Evolutionary conservation across 2,888 invertebrate genomes (phyloP).

Genomic region (Mamestra brassicae): DNA sequence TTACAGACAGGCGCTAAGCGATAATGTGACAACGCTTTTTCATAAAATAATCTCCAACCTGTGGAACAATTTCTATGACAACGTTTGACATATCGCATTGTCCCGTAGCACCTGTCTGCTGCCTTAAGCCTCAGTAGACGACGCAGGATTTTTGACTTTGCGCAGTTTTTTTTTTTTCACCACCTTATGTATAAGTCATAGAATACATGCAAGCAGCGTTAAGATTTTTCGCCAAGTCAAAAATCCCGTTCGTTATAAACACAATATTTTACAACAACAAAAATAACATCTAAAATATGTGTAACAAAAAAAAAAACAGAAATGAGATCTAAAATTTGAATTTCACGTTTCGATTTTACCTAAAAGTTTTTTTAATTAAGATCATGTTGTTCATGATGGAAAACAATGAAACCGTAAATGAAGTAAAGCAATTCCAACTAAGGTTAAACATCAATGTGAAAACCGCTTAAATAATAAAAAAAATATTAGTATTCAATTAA

Average conservation of each 20-base stretch:
- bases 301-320: conserved; percentile 1
- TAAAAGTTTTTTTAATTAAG: background rate
- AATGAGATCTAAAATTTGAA: conserved; percentile 37
- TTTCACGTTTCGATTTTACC: conserved; percentile 11
- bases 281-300: background rate
- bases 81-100: background rate
- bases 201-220: background rate
- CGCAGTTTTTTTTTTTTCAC: background rate
- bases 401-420: conserved; percentile 4
- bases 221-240: background rate
- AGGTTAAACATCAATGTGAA: background rate
- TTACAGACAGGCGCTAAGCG: background rate
- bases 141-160: background rate
- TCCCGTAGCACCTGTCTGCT: background rate
- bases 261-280: conserved; percentile 19
- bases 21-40: background rate
- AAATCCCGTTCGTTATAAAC: conserved; percentile 2
- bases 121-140: background rate
- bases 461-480: background rate
- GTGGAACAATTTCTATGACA: background rate
- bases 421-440: background rate
- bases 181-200: background rate
- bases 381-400: conserved; percentile 6
- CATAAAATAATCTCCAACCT: background rate
- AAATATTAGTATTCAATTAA: background rate